Evolutionary conservation across 2,888 invertebrate genomes (phyloP).

Genomic region (Dilophus febrilis): DNA sequence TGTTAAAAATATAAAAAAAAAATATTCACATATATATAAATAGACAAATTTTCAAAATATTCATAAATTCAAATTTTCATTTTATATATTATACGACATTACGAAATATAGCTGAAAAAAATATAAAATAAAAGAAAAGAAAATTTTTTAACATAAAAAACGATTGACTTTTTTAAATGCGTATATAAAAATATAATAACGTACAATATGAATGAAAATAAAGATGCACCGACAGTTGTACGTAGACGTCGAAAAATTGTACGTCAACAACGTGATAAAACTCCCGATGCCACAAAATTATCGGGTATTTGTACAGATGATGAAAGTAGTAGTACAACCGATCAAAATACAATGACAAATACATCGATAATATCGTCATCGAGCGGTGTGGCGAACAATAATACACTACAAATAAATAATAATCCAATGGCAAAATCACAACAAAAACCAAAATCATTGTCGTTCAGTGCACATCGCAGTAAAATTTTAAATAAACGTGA

Average conservation of each 20-base stretch:
- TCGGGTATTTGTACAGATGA: conserved; percentile 14
- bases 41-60: too few relatives aligned
- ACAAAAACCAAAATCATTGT: conserved; percentile 1
- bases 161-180: too few relatives aligned
- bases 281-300: conserved; percentile 29
- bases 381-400: conserved; percentile 9
- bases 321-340: conserved; percentile 14
- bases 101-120: too few relatives aligned
- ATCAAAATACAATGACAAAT: neutral
- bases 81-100: too few relatives aligned
- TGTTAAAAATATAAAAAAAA: too few relatives aligned
- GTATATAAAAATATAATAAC: too few relatives aligned
- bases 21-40: too few relatives aligned
- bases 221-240: conserved; percentile 29
- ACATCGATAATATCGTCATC: conserved; percentile 7
- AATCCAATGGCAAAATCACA: neutral
- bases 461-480: conserved; percentile 25
- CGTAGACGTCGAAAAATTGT: conserved; percentile 42
- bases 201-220: conserved; percentile 15
- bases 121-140: neutral
- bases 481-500: conserved; percentile 26
- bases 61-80: too few relatives aligned
- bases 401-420: neutral
- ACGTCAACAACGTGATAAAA: conserved; percentile 41
- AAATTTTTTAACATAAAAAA: too few relatives aligned